Percentiles rank a stretch among this genome's conserved stretches.
Conservation (phyloP, 1,140 invertebrate genomes). For the Latrodectus geometricus region DNA sequence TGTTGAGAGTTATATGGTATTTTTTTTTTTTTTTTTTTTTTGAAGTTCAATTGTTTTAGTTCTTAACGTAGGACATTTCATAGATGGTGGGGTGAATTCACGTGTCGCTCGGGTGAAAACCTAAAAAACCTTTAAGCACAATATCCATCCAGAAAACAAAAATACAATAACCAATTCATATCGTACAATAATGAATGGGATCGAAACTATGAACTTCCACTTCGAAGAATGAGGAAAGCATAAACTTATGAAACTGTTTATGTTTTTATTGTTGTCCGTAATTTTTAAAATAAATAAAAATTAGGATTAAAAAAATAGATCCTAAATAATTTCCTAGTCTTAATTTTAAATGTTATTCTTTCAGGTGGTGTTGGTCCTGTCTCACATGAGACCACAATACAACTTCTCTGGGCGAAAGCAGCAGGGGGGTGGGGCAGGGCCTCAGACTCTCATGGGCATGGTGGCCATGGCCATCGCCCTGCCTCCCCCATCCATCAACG, state of each 20-base stretch:
- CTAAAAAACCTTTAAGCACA: too few species aligned
- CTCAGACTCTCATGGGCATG: slow-evolving; percentile 78
- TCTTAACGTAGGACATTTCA: neutral
- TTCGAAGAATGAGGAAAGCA: too few species aligned
- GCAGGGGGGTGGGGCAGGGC: neutral
- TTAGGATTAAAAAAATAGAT: too few species aligned
- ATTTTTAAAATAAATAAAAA: too few species aligned
- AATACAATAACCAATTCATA: too few species aligned
- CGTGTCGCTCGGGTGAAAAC: too few species aligned
- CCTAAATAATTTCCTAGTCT: too few species aligned
- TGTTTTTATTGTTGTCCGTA: too few species aligned
- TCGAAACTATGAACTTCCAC: too few species aligned
- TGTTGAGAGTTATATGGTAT: neutral
- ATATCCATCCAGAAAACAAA: too few species aligned
- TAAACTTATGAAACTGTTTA: too few species aligned
- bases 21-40: slow-evolving; percentile 16
- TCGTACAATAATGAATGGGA: too few species aligned
- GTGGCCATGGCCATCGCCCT: slow-evolving; percentile 94
- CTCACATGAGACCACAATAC: slow-evolving; percentile 89
- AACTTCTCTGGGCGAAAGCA: slow-evolving; percentile 81
- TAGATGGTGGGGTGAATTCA: neutral
- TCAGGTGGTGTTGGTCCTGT: slow-evolving; percentile 92
- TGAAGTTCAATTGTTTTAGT: neutral
- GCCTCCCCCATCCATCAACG: slow-evolving; percentile 95
- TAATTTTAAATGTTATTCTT: neutral